Base-by-base conservation (phyloP, 1,140 invertebrate genomes). In the Zaprionus kolodkinae region DNA sequence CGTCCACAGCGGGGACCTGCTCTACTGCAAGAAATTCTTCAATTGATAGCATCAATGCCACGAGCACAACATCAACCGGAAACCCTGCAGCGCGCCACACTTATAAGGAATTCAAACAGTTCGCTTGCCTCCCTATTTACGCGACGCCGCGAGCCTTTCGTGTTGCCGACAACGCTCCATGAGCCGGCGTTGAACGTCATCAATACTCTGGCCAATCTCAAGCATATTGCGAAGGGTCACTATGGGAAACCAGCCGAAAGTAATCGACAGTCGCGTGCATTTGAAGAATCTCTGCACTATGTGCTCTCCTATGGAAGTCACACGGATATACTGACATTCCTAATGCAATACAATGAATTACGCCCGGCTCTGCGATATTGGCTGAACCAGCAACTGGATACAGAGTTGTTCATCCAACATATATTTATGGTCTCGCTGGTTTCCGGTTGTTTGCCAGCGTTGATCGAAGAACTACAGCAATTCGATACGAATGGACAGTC, bases 221-320 rank as follows among this genome's bases (percentile, higher is more conserved):
- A 93, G 63, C 93, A 94, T 67, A 94, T 95, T 56, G 92, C 93
- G 54, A 93, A 93, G 59, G 94, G 94, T 0, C 93, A 94, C 36
- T 94, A 94, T 50, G 93, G 92, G 0, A 74, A 67, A 2, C 54
- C 27, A 3, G 57, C 43, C 5, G 56, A 91, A 78, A 35, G 91
- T 85, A 93, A 91, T 64, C 93, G 13, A 56, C 93, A 91, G 63
- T 76, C 94, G 0, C 93, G 95, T 64, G 95, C 95, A 68, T 96
- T 96, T 76, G 94, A 95, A 56, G 96, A 96, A 88, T 96, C 95
- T 76, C 81, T 96, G 0, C 96, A 95, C 87, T 97, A 97, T 92
- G 92, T 97, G 6, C 93, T 93, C 0, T 95, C 94, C 59, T 97
- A 96, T 85, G 96, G 96, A 5, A 96, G 94, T 21, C 94, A 94